These are phyloP conservation scores for Diachasmimorpha longicaudata DNA, from an alignment of 1,140 invertebrate species.

Conservation along the genomic window DNA sequence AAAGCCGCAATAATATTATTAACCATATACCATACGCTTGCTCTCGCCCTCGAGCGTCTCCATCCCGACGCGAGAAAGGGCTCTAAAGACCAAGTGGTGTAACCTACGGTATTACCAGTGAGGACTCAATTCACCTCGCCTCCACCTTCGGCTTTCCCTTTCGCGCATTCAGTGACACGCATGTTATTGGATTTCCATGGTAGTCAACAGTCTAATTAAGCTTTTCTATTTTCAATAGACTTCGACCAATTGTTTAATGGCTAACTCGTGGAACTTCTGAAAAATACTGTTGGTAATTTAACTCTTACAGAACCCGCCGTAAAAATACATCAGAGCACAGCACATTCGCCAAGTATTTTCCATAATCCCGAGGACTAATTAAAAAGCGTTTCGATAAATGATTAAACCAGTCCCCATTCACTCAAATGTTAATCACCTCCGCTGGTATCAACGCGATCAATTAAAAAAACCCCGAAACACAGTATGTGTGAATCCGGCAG, in stretches of 20 bases:
- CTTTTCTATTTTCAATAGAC: no score
- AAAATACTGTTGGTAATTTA: no score
- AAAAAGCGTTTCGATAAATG: no score
- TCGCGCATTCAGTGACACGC: background rate
- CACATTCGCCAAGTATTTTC: no score
- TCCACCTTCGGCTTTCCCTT: background rate
- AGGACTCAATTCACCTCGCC: conserved; percentile 47
- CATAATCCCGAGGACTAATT: no score
- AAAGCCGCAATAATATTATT: conserved; percentile 51
- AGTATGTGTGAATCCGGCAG: conserved; percentile 41
- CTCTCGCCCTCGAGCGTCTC: conserved; percentile 38
- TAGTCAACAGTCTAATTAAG: background rate
- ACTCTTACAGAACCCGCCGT: no score
- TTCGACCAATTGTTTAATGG: no score
- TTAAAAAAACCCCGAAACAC: background rate
- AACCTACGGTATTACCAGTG: conserved; percentile 19
- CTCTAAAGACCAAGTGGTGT: conserved; percentile 5
- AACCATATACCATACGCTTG: conserved; percentile 42
- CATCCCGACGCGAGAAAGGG: conserved; percentile 29
- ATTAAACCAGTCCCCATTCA: background rate
- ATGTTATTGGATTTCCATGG: background rate
- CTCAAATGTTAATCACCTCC: background rate
- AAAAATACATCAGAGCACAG: no score
- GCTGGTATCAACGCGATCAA: background rate
- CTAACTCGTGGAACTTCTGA: no score